Evolutionary conservation across 2,113 vertebrate genomes (phyloP), one percentile per base, ranked within the genome.

Genomic region (Nesogale talazaci): DNA sequence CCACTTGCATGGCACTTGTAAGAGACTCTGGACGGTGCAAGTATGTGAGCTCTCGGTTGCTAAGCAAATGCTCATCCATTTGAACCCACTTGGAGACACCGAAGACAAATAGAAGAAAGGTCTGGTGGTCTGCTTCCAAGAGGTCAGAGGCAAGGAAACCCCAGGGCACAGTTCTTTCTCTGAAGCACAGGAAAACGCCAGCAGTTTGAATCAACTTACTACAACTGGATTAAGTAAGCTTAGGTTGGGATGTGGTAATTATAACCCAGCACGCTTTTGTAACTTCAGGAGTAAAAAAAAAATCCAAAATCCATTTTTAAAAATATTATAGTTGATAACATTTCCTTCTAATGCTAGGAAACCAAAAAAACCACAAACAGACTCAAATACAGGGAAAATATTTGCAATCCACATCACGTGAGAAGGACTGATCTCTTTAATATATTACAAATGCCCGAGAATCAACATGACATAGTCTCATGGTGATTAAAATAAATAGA

Each of bases 231-330:
- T n/a, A 69, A 12, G 7, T 69, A 31, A 16, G 27, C n/a, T 67
- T 70, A 17, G 15, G 31, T 70, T 70, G n/a, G n/a, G 16, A 34
- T 63, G 61, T 63, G 77, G 34, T 25, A 87, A 86, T 63, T 93
- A 1, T 23, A 89, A 57, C 78, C 59, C 72, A 65, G 22, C 19
- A 57, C 34, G 15, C 34, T 84, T 74, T 70, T 65, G 6, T 75
- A 46, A 82, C 20, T 84, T 94, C 70, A 72, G 17, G n/a, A 76
- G 19, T 92, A 90, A 82, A 77, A 90, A 82, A 77, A 84, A 87
- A 90, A 88, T 85, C 59, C 23, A 84, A 10, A 59, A 63, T 65
- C 3, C 63, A 11, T 20, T 61, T 57, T 22, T 11, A 4, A 61
- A 61, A 61, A 61, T 61, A 61, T 61, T 52, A 52, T 52, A 52